A percentile compares a stretch with the other conserved stretches of the same genome.
Evolutionary conservation across 2,113 vertebrate genomes (phyloP).

Genomic region (Barnardius zonarius): DNA sequence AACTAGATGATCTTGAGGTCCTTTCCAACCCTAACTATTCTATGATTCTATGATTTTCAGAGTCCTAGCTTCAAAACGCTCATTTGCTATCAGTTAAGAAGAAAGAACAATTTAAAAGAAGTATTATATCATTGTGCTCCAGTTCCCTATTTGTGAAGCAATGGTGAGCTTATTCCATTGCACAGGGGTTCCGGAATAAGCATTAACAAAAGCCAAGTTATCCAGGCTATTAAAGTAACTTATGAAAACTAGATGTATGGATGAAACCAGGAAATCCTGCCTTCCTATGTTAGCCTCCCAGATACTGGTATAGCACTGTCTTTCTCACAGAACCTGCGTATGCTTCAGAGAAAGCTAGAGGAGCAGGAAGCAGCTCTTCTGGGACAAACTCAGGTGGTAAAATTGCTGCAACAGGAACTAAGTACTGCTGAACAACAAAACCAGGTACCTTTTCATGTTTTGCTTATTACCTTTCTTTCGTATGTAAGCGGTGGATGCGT

Average conservation of each 20-base stretch:
- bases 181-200: not conserved
- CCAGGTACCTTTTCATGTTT: slow-evolving; percentile 72
- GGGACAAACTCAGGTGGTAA: slow-evolving; percentile 82
- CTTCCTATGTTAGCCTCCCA: not conserved
- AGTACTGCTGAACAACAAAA: slow-evolving; percentile 83
- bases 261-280: not conserved
- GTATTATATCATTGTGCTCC: not conserved
- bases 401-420: slow-evolving; percentile 88
- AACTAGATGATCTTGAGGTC: too few species aligned
- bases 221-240: not conserved
- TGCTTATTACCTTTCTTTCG: not conserved
- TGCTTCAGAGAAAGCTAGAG: slow-evolving; percentile 79
- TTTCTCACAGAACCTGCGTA: slow-evolving; percentile 73
- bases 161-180: not conserved
- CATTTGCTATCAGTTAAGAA: not conserved
- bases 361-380: slow-evolving; percentile 83
- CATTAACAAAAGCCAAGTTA: not conserved
- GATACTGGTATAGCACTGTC: not conserved
- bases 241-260: not conserved
- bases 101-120: not conserved
- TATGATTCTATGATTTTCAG: not conserved
- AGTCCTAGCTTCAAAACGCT: not conserved
- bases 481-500: not conserved
- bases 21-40: too few species aligned
- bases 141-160: not conserved